phyloP scores from a whole-genome alignment of 2,113 vertebrate species.

The Elephas maximus region DNA sequence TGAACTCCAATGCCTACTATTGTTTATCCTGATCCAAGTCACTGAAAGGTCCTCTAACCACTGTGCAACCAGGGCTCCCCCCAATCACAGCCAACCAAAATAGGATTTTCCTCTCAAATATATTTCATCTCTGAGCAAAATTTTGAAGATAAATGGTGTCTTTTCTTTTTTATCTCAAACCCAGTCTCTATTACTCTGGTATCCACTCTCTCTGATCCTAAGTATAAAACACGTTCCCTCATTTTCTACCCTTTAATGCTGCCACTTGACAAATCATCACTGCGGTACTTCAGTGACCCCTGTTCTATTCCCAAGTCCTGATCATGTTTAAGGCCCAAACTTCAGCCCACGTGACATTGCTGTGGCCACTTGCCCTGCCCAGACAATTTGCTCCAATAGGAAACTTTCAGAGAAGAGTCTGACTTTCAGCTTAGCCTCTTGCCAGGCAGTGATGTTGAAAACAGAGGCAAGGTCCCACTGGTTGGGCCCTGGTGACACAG shows the following conservation, averaged over 20 bases:
- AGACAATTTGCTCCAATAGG: background rate
- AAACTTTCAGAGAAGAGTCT: background rate
- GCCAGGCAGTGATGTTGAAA: background rate
- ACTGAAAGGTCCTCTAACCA: background rate
- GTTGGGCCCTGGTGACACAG: no score
- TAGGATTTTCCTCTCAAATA: background rate
- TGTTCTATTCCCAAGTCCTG: background rate
- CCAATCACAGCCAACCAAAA: background rate
- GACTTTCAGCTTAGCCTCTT: background rate
- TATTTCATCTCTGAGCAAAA: background rate
- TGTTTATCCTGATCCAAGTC: background rate
- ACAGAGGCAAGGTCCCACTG: background rate
- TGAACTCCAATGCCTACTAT: background rate
- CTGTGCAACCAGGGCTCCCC: no score
- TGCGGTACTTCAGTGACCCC: background rate
- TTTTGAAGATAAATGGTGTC: background rate
- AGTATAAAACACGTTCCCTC: background rate
- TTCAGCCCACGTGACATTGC: background rate
- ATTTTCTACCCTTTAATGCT: background rate
- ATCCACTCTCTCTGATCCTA: background rate
- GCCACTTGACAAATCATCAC: background rate
- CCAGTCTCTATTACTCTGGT: background rate
- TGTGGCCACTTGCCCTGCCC: background rate
- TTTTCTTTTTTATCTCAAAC: background rate
- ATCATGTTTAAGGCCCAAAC: background rate